These are phyloP conservation scores for Acrossocheilus fasciatus DNA, from an alignment of 2,797 vertebrate genomes.

Conservation along the genomic window DNA sequence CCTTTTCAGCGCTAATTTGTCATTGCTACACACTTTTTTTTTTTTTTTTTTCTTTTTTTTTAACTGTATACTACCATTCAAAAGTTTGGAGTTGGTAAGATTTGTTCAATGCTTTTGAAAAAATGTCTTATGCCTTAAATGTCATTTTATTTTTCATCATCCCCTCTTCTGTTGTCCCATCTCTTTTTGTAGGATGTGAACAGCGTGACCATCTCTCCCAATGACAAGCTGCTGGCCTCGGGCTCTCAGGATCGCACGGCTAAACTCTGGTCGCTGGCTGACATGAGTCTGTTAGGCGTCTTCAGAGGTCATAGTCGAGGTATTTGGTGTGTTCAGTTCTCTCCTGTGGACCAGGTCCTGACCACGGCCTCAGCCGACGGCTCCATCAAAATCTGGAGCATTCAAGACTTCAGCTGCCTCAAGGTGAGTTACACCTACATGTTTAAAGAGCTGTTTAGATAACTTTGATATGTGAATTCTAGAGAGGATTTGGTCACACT, in stretches of 20 bases:
- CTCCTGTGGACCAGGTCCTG: slow-evolving; percentile 91
- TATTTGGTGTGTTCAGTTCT: slow-evolving; percentile 95
- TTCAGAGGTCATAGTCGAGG: slow-evolving; percentile 91
- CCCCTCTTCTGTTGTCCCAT: background rate
- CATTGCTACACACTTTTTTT: no score
- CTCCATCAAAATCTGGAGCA: slow-evolving; percentile 89
- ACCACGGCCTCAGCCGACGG: slow-evolving; percentile 93
- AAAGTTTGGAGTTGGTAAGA: no score
- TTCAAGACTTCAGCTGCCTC: slow-evolving; percentile 94
- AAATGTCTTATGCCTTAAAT: background rate
- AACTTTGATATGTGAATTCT: background rate
- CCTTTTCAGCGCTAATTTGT: no score
- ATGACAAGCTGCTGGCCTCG: slow-evolving; percentile 92
- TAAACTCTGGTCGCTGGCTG: slow-evolving; percentile 88
- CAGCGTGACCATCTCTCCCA: slow-evolving; percentile 91
- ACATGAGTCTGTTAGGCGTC: slow-evolving; percentile 83
- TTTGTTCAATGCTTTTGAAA: no score
- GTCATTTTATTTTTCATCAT: background rate
- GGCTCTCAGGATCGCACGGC: slow-evolving; percentile 94
- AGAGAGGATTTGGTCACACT: no score
- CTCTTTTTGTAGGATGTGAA: slow-evolving; percentile 86
- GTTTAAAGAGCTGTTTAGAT: background rate
- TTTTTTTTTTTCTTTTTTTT: no score
- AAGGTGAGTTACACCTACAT: slow-evolving; percentile 81
- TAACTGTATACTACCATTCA: no score